A percentile compares a stretch with the other conserved stretches of the same genome.
Evolutionary conservation across 2,113 vertebrate genomes (phyloP).

Genomic region (Ailuropoda melanoleuca): DNA sequence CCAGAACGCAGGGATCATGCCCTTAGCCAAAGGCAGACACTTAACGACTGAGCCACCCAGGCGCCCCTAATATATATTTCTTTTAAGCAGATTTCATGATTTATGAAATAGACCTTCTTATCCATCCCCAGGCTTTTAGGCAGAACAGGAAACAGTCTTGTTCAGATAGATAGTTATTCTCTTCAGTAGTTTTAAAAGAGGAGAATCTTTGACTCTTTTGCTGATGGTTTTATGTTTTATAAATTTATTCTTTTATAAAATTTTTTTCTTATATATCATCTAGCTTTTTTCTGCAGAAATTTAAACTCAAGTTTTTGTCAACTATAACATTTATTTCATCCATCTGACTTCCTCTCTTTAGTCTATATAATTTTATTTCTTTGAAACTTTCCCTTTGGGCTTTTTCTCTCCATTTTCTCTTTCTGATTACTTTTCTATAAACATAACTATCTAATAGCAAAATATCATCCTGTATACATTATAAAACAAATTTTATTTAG

Average conservation of each 20-base stretch:
- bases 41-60: no score
- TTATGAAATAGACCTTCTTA: background rate
- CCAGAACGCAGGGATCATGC: no score
- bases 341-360: background rate
- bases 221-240: background rate
- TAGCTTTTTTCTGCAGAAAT: background rate
- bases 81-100: slow-evolving; percentile 54
- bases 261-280: background rate
- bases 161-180: background rate
- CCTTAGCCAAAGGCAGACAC: no score
- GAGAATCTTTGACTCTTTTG: background rate
- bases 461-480: background rate
- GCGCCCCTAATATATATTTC: slow-evolving; percentile 39
- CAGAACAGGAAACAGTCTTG: background rate
- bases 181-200: background rate
- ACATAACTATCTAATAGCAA: background rate
- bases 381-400: background rate
- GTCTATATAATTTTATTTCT: background rate
- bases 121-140: background rate
- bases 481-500: slow-evolving; percentile 15
- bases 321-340: slow-evolving; percentile 1
- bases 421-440: background rate
- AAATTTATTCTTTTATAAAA: background rate
- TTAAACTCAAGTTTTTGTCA: slow-evolving; percentile 34
- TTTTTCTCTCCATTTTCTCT: background rate